These are phyloP conservation scores for Dynastes maya DNA, from an alignment of 2,888 invertebrate genomes.

Conservation along the genomic window DNA sequence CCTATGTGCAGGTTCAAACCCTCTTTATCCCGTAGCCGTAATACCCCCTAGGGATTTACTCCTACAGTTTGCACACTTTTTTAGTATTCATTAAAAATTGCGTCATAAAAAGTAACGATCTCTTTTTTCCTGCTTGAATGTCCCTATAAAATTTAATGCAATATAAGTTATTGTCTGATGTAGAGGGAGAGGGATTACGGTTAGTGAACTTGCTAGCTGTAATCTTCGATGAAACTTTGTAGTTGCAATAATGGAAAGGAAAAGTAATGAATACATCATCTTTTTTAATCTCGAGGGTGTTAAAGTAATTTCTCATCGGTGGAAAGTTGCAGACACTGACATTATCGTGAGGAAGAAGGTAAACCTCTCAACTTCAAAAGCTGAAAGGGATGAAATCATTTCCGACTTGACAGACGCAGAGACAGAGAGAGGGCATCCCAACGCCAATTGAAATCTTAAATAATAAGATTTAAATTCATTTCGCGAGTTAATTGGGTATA, in stretches of 20 bases:
- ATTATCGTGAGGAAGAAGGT: not conserved
- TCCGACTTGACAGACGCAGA: slow-evolving; percentile 9
- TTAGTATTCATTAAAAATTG: slow-evolving; percentile 47
- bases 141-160: slow-evolving; percentile 44
- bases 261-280: no score
- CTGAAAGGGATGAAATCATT: slow-evolving; percentile 31
- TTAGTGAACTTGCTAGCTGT: slow-evolving; percentile 28
- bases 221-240: no score
- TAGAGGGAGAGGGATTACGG: slow-evolving; percentile 8
- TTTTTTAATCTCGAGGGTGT: no score
- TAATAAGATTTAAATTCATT: slow-evolving; percentile 56
- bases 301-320: no score
- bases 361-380: slow-evolving; percentile 25
- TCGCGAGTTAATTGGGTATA: slow-evolving; percentile 55
- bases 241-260: no score
- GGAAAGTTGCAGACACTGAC: not conserved
- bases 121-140: slow-evolving; percentile 34
- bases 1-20: slow-evolving; percentile 17
- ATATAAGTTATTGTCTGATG: slow-evolving; percentile 38
- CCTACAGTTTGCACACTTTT: slow-evolving; percentile 45
- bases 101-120: slow-evolving; percentile 42
- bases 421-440: not conserved
- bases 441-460: slow-evolving; percentile 53
- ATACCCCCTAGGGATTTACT: slow-evolving; percentile 33
- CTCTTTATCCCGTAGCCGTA: slow-evolving; percentile 26